phyloP scores from a whole-genome alignment of 2,888 invertebrate genomes.

The Leptopilina drosophilae region DNA sequence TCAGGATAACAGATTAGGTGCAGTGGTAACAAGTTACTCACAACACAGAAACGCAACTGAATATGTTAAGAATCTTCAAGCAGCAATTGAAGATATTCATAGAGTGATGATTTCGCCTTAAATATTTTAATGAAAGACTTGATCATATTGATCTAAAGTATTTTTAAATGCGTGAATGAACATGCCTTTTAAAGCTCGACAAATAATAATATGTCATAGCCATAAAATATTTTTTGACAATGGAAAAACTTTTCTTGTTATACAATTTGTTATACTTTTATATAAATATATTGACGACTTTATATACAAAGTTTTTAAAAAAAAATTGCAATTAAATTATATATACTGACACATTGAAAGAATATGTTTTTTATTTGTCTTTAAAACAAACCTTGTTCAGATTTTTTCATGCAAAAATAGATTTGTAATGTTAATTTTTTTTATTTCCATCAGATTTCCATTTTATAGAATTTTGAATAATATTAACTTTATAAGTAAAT shows the following conservation, averaged over 20 bases:
- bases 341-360: not conserved
- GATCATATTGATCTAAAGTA: conserved; percentile 29
- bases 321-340: not conserved
- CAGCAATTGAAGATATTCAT: conserved; percentile 85
- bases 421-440: too few species aligned
- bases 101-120: conserved; percentile 61
- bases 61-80: conserved; percentile 84
- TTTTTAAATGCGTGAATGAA: not conserved
- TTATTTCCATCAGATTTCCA: too few species aligned
- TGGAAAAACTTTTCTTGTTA: too few species aligned
- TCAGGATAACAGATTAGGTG: conserved; percentile 88
- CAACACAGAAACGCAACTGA: conserved; percentile 84
- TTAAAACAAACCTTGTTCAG: too few species aligned
- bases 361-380: not conserved
- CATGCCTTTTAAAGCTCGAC: not conserved
- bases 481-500: too few species aligned
- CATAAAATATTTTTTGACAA: conserved; percentile 19
- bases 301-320: not conserved
- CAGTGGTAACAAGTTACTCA: conserved; percentile 89
- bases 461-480: too few species aligned
- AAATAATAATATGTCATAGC: not conserved
- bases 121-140: not conserved
- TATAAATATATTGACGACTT: conserved; percentile 3
- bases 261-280: conserved; percentile 13
- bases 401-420: too few species aligned